A percentile compares a stretch with the other conserved stretches of the same genome.
phyloP scores from a whole-genome alignment of 2,888 invertebrate species.

The Rotaria sp. region DNA sequence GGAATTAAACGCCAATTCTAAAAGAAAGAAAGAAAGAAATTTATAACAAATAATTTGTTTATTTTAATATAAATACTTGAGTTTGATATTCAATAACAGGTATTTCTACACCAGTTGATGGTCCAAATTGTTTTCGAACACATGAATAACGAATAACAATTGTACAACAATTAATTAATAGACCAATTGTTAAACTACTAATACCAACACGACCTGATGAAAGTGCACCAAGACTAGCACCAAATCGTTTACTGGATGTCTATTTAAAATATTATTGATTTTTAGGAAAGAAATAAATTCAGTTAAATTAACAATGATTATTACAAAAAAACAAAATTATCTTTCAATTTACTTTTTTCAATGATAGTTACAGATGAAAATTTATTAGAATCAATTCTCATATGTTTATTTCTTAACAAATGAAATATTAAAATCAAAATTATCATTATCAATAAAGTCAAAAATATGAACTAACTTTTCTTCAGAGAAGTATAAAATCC shows the following conservation, averaged over 20 bases:
- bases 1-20: slow-evolving; percentile 70
- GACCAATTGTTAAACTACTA: slow-evolving; percentile 60
- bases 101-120: slow-evolving; percentile 64
- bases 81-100: slow-evolving; percentile 85
- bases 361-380: too few species aligned
- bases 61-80: slow-evolving; percentile 62
- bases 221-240: slow-evolving; percentile 72
- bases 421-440: too few species aligned
- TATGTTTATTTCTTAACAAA: too few species aligned
- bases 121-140: slow-evolving; percentile 78
- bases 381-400: too few species aligned
- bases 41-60: not conserved
- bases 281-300: too few species aligned
- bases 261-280: slow-evolving; percentile 39
- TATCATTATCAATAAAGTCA: too few species aligned
- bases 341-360: too few species aligned
- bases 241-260: slow-evolving; percentile 76
- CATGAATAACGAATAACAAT: slow-evolving; percentile 81
- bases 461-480: too few species aligned
- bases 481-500: too few species aligned
- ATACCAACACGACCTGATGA: slow-evolving; percentile 78
- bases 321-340: too few species aligned
- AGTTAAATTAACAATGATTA: too few species aligned
- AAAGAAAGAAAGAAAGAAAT: not conserved
- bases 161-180: slow-evolving; percentile 68